Conservation (phyloP, 2,113 vertebrate species). For the Nettapus auritus region DNA sequence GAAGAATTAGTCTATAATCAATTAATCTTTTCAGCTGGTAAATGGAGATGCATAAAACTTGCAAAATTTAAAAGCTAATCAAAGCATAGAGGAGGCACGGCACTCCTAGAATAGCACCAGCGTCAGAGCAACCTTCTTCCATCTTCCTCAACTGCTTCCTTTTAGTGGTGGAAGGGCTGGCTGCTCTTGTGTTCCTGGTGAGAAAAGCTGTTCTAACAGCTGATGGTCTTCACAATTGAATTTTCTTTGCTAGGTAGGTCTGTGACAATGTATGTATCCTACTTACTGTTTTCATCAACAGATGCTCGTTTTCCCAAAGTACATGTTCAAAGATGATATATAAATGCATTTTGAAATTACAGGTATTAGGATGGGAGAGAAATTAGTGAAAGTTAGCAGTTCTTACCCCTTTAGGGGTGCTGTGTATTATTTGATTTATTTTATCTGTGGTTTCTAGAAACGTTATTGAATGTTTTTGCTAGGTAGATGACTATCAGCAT, state of each 20-base stretch:
- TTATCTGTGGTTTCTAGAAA: background rate
- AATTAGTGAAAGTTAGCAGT: background rate
- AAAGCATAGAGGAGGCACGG: background rate
- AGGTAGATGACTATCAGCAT: background rate
- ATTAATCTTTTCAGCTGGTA: background rate
- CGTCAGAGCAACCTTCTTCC: background rate
- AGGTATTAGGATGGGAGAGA: background rate
- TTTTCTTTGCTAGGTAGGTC: too few relatives aligned
- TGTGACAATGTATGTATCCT: background rate
- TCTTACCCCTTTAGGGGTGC: background rate
- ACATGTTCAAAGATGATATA: background rate
- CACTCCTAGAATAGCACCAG: background rate
- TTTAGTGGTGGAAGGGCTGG: background rate
- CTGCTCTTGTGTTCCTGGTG: background rate
- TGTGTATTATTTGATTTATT: background rate
- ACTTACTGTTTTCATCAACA: background rate
- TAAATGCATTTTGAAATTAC: background rate
- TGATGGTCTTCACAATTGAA: background rate
- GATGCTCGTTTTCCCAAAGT: background rate
- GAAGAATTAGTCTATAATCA: conserved; percentile 42
- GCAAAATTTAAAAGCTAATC: background rate
- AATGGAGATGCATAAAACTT: background rate
- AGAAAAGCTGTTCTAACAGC: background rate
- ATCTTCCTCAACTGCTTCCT: background rate
- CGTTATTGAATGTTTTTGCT: background rate